phyloP scores from a whole-genome alignment of 2,888 invertebrate species.

The Erebia epiphron region DNA sequence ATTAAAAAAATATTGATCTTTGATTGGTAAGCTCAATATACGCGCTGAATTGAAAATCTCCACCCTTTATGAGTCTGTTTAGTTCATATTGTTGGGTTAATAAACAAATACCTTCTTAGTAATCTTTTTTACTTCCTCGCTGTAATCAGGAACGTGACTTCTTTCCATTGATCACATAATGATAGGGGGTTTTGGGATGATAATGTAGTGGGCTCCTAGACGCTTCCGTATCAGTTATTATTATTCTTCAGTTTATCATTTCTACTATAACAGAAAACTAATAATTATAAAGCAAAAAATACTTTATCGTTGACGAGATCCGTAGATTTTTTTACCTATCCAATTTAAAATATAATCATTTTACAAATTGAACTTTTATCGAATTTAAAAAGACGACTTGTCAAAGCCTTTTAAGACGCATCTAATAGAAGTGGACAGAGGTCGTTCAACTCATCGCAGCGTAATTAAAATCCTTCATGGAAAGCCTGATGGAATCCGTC shows the following conservation, averaged over 20 bases:
- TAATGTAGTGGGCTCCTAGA: too few species aligned
- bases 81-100: too few species aligned
- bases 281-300: not conserved
- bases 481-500: slow-evolving; percentile 79
- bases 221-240: not conserved
- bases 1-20: not conserved
- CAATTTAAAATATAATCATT: slow-evolving; percentile 36
- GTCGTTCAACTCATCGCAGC: slow-evolving; percentile 69
- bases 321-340: slow-evolving; percentile 29
- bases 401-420: slow-evolving; percentile 56
- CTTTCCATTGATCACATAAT: not conserved
- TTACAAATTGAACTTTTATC: slow-evolving; percentile 34
- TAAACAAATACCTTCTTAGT: too few species aligned
- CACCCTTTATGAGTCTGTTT: too few species aligned
- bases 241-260: not conserved
- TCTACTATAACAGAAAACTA: not conserved
- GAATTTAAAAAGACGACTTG: slow-evolving; percentile 48
- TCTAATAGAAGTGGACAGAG: slow-evolving; percentile 56
- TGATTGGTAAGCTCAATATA: too few species aligned
- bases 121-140: too few species aligned
- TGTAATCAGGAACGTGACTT: too few species aligned
- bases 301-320: slow-evolving; percentile 22
- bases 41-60: too few species aligned
- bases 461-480: slow-evolving; percentile 83
- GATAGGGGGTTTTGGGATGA: not conserved